These are phyloP conservation scores for Cheilosia vernalis DNA, from an alignment of 2,888 invertebrate genomes.

Conservation along the genomic window DNA sequence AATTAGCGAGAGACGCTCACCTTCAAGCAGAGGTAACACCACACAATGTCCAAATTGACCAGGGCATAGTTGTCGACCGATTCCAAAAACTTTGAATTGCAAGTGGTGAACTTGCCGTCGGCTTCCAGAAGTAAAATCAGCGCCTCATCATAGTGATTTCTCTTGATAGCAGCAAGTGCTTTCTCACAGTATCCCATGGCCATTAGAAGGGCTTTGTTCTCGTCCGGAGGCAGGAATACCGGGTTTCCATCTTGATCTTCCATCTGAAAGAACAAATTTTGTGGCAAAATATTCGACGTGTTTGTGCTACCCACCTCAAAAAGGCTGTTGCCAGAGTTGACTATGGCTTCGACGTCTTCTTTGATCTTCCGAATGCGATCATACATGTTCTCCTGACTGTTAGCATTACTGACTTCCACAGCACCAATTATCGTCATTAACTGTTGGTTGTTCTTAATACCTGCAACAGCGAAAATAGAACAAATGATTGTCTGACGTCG, in stretches of 20 bases:
- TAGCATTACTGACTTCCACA: conserved; percentile 79
- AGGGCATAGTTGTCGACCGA: conserved; percentile 93
- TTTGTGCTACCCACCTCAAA: conserved; percentile 78
- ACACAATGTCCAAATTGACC: conserved; percentile 93
- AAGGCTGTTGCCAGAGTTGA: conserved; percentile 82
- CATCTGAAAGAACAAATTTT: conserved; percentile 83
- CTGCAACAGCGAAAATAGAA: conserved; percentile 42
- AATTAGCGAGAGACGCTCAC: conserved; percentile 54
- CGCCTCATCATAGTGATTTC: conserved; percentile 88
- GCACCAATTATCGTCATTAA: conserved; percentile 87
- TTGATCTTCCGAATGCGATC: conserved; percentile 85
- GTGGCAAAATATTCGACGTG: not conserved
- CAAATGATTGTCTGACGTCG: not conserved
- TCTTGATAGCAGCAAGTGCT: conserved; percentile 88
- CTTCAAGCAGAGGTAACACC: conserved; percentile 92
- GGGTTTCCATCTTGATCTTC: conserved; percentile 92
- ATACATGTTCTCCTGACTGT: conserved; percentile 85
- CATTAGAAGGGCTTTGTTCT: conserved; percentile 88
- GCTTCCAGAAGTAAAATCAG: conserved; percentile 91
- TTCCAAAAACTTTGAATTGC: conserved; percentile 84
- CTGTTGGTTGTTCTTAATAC: conserved; percentile 87
- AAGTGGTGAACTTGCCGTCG: conserved; percentile 87
- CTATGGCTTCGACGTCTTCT: conserved; percentile 85
- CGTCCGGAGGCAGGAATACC: conserved; percentile 88
- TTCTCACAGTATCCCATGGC: conserved; percentile 93